A percentile compares a stretch with the other conserved stretches of the same genome.
Conservation (phyloP, 2,113 vertebrate species). For the Tragelaphus strepsiceros region DNA sequence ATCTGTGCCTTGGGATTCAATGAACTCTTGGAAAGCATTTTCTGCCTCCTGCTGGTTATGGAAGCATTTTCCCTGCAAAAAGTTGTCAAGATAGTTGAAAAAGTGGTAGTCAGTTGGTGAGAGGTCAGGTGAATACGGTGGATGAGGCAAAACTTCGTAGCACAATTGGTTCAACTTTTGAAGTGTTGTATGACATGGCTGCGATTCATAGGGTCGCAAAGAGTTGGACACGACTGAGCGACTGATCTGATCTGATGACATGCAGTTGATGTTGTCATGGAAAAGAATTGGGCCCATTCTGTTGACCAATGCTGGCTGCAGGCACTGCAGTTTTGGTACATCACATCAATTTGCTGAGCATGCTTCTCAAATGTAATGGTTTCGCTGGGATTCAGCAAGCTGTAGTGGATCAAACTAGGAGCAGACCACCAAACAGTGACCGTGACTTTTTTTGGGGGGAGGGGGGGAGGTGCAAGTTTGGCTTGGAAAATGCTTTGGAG, state of each 20-base stretch:
- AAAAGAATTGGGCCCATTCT: background rate
- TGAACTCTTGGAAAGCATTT: background rate
- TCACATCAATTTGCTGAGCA: background rate
- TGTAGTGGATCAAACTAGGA: background rate
- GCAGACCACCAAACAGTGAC: background rate
- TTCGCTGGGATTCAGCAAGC: background rate
- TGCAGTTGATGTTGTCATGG: background rate
- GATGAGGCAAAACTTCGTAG: background rate
- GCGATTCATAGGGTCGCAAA: too few relatives aligned
- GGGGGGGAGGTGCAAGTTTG: background rate
- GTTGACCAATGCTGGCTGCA: background rate
- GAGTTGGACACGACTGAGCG: too few relatives aligned
- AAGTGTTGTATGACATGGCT: background rate
- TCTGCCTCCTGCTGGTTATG: background rate
- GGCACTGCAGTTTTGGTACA: background rate
- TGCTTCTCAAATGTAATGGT: background rate
- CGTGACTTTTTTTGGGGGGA: background rate
- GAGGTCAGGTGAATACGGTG: background rate
- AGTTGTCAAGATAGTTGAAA: background rate
- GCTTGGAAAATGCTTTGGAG: background rate
- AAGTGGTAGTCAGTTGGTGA: background rate
- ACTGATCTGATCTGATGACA: background rate
- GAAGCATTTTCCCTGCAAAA: background rate
- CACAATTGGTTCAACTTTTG: background rate
- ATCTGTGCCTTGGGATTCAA: background rate